Evolutionary conservation across 2,113 vertebrate species (phyloP).

Genomic region (Pteronura brasiliensis): DNA sequence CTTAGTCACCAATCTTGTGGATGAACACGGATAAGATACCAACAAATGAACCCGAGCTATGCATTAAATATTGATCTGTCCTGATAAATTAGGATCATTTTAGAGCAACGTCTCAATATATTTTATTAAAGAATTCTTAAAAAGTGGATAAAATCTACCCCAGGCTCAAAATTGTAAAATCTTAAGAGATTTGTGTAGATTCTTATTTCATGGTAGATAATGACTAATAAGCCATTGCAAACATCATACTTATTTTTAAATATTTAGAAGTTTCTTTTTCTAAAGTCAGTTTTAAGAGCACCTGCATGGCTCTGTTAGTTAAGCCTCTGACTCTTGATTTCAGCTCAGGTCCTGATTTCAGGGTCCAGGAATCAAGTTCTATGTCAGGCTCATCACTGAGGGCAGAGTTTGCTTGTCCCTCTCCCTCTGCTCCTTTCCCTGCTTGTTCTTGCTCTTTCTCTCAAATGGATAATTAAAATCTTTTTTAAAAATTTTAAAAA

Average conservation of each 20-base stretch:
- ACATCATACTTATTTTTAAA: neutral
- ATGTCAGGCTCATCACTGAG: neutral
- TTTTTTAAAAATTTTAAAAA: neutral
- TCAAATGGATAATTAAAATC: neutral
- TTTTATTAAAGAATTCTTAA: neutral
- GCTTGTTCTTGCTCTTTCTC: neutral
- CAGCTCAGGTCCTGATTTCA: neutral
- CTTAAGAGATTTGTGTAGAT: neutral
- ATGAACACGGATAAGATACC: neutral
- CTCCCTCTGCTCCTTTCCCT: neutral
- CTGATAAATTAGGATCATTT: neutral
- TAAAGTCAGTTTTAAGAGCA: neutral
- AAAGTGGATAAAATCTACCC: neutral
- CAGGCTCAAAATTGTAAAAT: neutral
- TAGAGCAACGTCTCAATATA: neutral
- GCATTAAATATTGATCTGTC: neutral
- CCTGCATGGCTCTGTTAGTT: too few species aligned
- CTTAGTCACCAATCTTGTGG: neutral
- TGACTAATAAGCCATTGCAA: neutral
- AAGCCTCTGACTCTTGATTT: neutral
- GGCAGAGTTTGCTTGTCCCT: neutral
- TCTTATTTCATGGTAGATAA: neutral
- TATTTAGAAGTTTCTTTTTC: neutral
- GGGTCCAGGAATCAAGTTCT: neutral
- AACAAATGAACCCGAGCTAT: neutral